Evolutionary conservation across 2,888 invertebrate species (phyloP).

Genomic region (Eupithecia centaureata): DNA sequence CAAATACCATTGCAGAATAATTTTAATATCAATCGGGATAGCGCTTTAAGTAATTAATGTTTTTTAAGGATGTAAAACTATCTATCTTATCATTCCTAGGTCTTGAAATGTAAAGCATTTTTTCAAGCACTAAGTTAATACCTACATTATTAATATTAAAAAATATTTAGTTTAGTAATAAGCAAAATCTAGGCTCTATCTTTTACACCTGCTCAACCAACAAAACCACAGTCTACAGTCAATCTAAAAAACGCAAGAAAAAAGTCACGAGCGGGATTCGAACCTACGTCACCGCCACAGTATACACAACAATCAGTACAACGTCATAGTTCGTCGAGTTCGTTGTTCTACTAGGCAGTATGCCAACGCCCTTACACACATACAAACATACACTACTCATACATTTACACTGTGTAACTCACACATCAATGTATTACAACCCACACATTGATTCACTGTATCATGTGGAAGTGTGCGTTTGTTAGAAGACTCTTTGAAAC

Average conservation of each 20-base stretch:
- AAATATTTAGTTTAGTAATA: too few relatives aligned
- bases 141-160: neutral
- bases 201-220: neutral
- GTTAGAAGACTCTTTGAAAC: neutral
- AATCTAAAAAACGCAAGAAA: neutral
- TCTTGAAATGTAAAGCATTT: neutral
- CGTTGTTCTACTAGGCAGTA: conserved; percentile 82
- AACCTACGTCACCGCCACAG: conserved; percentile 8
- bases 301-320: conserved; percentile 39
- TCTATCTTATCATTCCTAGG: too few relatives aligned
- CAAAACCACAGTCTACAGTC: neutral
- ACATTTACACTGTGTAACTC: neutral
- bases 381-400: conserved; percentile 38
- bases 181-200: too few relatives aligned
- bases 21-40: too few relatives aligned
- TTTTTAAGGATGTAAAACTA: too few relatives aligned
- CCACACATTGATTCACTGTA: neutral
- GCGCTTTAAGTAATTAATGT: too few relatives aligned
- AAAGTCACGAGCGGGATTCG: conserved; percentile 6
- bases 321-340: conserved; percentile 73
- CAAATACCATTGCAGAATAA: too few relatives aligned
- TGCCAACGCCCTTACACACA: conserved; percentile 72
- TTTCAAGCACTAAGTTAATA: neutral
- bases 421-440: neutral
- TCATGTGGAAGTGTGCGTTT: neutral